phyloP scores from a whole-genome alignment of 2,888 invertebrate species.

The Drosophila dives region DNA sequence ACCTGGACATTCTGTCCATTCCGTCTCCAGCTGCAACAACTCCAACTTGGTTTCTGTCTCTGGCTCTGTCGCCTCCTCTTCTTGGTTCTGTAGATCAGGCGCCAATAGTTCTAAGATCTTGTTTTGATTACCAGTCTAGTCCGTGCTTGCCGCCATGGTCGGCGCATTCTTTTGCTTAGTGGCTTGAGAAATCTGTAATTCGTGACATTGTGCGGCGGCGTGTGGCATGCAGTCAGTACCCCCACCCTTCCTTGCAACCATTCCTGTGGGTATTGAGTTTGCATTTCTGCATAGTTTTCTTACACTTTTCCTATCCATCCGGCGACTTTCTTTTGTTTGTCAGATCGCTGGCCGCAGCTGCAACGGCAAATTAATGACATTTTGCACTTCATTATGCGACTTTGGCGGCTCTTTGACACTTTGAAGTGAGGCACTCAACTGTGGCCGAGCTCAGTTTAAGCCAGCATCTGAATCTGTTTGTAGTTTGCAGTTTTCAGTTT shows the following conservation, averaged over 20 bases:
- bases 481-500: constrained; percentile 2
- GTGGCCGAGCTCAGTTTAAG: constrained; percentile 45
- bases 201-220: constrained; percentile 75
- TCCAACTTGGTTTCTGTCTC: constrained; percentile 9
- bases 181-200: constrained; percentile 80
- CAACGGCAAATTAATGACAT: constrained; percentile 79
- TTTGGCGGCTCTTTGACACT: constrained; percentile 78
- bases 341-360: constrained; percentile 60
- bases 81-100: constrained; percentile 71
- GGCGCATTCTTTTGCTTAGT: constrained; percentile 69
- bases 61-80: constrained; percentile 2
- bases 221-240: constrained; percentile 58
- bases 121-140: constrained; percentile 73
- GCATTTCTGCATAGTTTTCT: constrained; percentile 75
- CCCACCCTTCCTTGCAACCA: not conserved
- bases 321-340: constrained; percentile 68
- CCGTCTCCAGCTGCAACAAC: constrained; percentile 17
- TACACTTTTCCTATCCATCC: constrained; percentile 63
- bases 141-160: constrained; percentile 33
- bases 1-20: constrained; percentile 71
- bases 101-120: constrained; percentile 84
- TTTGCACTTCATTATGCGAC: constrained; percentile 81
- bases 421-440: constrained; percentile 80
- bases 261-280: constrained; percentile 43
- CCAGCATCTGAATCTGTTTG: constrained; percentile 27